Evolutionary conservation across 2,888 invertebrate species (phyloP), one percentile per base, ranked within the genome.

Genomic region (Melinopterus prodromus): DNA sequence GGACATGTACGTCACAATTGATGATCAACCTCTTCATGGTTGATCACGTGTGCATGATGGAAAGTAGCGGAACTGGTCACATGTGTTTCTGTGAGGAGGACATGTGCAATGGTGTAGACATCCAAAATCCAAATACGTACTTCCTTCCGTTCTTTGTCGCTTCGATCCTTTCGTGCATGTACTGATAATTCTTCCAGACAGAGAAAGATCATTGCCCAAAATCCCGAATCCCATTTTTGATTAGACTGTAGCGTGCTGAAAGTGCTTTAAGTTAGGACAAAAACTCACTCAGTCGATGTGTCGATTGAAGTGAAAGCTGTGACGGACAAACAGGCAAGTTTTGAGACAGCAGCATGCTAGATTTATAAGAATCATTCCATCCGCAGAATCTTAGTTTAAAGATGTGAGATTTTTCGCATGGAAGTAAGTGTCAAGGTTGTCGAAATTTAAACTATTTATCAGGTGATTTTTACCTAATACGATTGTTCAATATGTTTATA

Each of bases 11-110:
- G 80, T 95, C 97, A 83, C 96, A 97, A 89, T 93, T 98, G 84
- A 97, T 97, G 91, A 98, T 98, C 91, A 98, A 98, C 91, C 92
- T 98, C 88, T 98, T 98, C 92, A 97, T 98, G 97, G 98, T 98
- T 90, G 98, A 98, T 91, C 98, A 98, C 92, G 98, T 98, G 92
- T 98, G 98, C 94, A 98, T 98, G 97, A 96, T 96, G 95, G 98
- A 98, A 95, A 97, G 97, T 94, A 96, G 96, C 93, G 97, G 97
- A 92, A 97, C 95, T 90, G 98, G 98, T 91, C 97, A 97, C 94
- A 98, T 98, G 97, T 98, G 97, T 93, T 98, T 98, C 94, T 98
- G 98, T 92, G 97, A 98, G 93, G 97, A 97, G 92, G 97, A 98
- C 92, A 96, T 96, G 95, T 98, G 98, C 93, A 98, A 98, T 91